Conservation (phyloP, 1,140 invertebrate genomes). For the Eulimnadia texana region DNA sequence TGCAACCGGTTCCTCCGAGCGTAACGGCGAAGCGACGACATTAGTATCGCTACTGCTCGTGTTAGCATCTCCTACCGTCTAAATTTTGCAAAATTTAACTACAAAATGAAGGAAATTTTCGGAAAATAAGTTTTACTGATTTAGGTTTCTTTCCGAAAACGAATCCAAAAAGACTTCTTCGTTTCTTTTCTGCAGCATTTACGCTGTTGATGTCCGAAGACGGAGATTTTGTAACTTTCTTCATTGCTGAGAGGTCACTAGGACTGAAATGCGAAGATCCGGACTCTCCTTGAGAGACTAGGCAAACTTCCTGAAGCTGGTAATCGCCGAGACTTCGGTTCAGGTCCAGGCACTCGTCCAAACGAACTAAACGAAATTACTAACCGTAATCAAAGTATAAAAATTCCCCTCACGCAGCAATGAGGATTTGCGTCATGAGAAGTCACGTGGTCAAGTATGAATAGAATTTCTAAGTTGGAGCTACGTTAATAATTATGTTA, state of each 20-base stretch:
- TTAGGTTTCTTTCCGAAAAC: not conserved
- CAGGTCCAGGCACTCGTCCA: constrained; percentile 42
- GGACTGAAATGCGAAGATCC: constrained; percentile 36
- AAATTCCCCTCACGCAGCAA: not conserved
- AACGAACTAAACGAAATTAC: constrained; percentile 36
- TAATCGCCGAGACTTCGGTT: constrained; percentile 44
- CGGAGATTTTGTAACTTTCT: not conserved
- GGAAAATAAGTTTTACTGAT: not conserved
- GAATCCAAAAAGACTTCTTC: constrained; percentile 2
- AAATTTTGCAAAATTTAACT: not conserved
- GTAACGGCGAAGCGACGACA: constrained; percentile 35
- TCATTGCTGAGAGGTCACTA: constrained; percentile 32
- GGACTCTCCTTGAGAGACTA: constrained; percentile 36
- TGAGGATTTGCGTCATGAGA: not conserved
- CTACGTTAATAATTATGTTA: too few relatives aligned
- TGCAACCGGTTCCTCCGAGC: constrained; percentile 28
- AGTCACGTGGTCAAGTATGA: not conserved
- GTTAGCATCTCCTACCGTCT: not conserved
- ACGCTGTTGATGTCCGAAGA: not conserved
- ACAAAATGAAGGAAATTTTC: too few relatives aligned
- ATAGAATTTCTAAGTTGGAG: too few relatives aligned
- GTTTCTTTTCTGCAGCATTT: not conserved
- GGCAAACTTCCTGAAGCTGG: constrained; percentile 45
- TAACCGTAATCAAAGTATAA: not conserved
- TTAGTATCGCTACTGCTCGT: constrained; percentile 35